A percentile compares a stretch with the other conserved stretches of the same genome.
Conservation (phyloP, 2,888 invertebrate genomes). For the Monochamus alternatus region DNA sequence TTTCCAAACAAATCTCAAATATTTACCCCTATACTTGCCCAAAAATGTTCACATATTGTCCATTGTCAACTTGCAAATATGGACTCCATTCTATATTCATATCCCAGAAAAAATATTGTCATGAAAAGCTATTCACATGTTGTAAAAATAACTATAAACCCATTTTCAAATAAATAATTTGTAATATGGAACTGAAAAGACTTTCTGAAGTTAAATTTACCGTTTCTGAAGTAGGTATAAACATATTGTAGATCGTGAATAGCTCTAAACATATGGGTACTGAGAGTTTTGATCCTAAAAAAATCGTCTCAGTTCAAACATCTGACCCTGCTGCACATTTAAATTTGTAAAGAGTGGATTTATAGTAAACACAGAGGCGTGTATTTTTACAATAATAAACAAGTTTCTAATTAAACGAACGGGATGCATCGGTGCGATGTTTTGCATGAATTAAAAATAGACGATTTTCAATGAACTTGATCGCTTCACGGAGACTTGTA, state of each 20-base stretch:
- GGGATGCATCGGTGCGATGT: conserved; percentile 12
- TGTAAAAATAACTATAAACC: too few relatives aligned
- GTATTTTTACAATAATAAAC: conserved; percentile 24
- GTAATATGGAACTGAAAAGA: too few relatives aligned
- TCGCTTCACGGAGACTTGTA: not conserved
- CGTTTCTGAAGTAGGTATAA: too few relatives aligned
- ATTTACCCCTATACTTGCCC: not conserved
- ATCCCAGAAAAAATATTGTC: too few relatives aligned
- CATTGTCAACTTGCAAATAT: not conserved
- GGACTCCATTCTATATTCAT: too few relatives aligned
- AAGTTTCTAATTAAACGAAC: conserved; percentile 4
- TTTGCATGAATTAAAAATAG: conserved; percentile 24
- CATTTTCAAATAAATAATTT: too few relatives aligned
- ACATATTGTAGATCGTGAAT: too few relatives aligned
- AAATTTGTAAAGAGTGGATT: not conserved
- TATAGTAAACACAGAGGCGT: conserved; percentile 21
- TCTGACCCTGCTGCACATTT: not conserved
- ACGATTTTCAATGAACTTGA: conserved; percentile 26
- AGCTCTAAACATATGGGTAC: too few relatives aligned
- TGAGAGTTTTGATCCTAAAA: not conserved
- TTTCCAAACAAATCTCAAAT: conserved; percentile 14
- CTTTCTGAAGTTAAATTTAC: too few relatives aligned
- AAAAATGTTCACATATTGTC: not conserved
- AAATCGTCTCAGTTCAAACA: not conserved
- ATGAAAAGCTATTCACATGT: too few relatives aligned